These are phyloP conservation scores for Amia ocellicauda DNA, from an alignment of 2,113 vertebrate genomes.

Conservation along the genomic window DNA sequence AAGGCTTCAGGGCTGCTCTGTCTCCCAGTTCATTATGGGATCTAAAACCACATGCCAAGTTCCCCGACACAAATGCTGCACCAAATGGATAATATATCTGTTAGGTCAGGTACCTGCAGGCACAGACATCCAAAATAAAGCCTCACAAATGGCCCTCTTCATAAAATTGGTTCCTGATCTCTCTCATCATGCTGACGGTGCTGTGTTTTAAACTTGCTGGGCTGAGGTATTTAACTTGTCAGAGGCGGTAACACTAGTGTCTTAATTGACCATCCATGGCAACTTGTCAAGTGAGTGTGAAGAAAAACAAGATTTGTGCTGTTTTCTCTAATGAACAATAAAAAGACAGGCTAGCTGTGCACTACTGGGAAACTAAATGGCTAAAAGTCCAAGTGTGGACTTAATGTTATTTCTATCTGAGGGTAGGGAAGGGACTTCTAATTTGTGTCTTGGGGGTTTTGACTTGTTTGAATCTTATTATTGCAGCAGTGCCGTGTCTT, in stretches of 20 bases:
- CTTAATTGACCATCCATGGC: conserved; percentile 29
- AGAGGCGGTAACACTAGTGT: conserved; percentile 26
- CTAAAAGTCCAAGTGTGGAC: conserved; percentile 12
- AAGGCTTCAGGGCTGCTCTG: neutral
- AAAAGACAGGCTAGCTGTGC: conserved; percentile 1
- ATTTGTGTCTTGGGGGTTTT: too few species aligned
- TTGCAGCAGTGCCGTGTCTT: too few species aligned
- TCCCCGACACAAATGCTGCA: neutral
- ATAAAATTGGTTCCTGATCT: neutral
- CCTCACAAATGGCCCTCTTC: conserved; percentile 31
- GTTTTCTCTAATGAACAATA: conserved; percentile 35
- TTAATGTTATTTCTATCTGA: too few species aligned
- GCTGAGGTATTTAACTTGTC: neutral
- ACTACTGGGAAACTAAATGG: conserved; percentile 23
- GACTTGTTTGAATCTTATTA: too few species aligned
- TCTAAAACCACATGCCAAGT: neutral
- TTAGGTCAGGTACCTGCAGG: neutral
- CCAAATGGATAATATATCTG: neutral
- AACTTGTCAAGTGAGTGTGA: conserved; percentile 14
- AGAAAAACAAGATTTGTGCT: neutral
- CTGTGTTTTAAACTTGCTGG: neutral
- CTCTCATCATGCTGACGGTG: conserved; percentile 7
- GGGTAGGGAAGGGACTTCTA: too few species aligned
- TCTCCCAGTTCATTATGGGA: neutral
- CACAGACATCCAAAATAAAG: conserved; percentile 12